These are phyloP conservation scores for Jordanella pulchra DNA, from an alignment of 2,797 vertebrate genomes.

Conservation along the genomic window DNA sequence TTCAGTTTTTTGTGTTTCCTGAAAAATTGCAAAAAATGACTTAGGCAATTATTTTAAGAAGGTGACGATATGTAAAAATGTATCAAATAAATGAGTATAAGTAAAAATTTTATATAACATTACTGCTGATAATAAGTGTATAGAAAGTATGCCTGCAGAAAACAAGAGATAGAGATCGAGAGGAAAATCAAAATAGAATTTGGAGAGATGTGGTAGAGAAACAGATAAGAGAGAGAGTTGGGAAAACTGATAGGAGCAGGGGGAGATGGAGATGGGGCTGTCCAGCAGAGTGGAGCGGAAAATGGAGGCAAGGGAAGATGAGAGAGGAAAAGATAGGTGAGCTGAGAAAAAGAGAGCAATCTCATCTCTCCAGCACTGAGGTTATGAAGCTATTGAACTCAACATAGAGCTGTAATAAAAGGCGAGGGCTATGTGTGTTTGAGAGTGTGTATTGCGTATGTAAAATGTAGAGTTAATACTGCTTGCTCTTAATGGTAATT, in stretches of 20 bases:
- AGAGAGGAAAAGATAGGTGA: conserved; percentile 49
- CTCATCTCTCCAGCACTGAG: conserved; percentile 48
- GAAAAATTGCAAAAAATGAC: no score
- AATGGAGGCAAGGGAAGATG: conserved; percentile 44
- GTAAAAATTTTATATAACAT: no score
- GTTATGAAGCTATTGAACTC: conserved; percentile 61
- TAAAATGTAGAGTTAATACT: conserved; percentile 66
- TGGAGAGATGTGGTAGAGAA: background rate
- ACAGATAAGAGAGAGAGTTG: conserved; percentile 22
- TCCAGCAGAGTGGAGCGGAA: conserved; percentile 28
- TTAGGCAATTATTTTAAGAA: no score
- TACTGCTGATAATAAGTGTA: background rate
- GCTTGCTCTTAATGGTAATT: conserved; percentile 72
- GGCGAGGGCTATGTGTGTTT: conserved; percentile 31
- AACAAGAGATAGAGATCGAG: background rate
- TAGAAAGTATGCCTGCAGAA: background rate
- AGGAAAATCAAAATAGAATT: background rate
- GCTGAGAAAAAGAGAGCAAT: conserved; percentile 41
- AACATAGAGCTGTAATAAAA: conserved; percentile 48
- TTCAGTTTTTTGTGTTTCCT: no score
- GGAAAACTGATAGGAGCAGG: conserved; percentile 25
- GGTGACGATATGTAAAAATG: no score
- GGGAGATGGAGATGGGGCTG: conserved; percentile 25
- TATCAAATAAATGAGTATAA: no score
- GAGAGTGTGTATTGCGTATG: conserved; percentile 35